phyloP scores from a whole-genome alignment of 2,888 invertebrate species.

The Choreutis nemorana region DNA sequence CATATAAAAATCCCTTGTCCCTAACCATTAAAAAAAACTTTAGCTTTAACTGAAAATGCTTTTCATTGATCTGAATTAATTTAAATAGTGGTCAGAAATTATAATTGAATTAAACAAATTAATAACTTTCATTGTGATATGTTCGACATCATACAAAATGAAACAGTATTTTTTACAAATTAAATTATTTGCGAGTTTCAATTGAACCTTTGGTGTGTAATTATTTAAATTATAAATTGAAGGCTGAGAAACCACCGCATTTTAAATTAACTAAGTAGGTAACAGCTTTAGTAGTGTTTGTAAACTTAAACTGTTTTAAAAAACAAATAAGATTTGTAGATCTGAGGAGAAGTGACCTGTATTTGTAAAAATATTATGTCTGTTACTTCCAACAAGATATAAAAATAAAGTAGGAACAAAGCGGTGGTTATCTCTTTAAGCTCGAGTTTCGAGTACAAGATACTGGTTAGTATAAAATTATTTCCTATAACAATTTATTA shows the following conservation, averaged over 20 bases:
- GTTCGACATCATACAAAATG: neutral
- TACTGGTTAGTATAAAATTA: neutral
- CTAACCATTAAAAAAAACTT: no score
- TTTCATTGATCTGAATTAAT: neutral
- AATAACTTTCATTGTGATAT: neutral
- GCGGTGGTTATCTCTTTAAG: no score
- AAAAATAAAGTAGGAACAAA: neutral
- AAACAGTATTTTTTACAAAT: neutral
- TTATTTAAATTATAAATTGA: neutral
- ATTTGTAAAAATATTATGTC: neutral
- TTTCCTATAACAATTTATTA: neutral
- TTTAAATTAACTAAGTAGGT: neutral
- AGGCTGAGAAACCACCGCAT: neutral
- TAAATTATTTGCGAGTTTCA: neutral
- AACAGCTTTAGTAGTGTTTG: no score
- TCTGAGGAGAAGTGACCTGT: no score
- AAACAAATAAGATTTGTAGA: no score
- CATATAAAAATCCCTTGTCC: no score
- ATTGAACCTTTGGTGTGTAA: neutral
- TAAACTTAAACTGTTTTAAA: no score
- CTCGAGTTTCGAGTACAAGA: no score
- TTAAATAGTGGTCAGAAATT: neutral
- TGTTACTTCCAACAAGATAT: neutral
- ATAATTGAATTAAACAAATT: neutral
- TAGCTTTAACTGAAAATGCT: no score